phyloP scores from a whole-genome alignment of 2,797 vertebrate species.

The Lutra lutra region DNA sequence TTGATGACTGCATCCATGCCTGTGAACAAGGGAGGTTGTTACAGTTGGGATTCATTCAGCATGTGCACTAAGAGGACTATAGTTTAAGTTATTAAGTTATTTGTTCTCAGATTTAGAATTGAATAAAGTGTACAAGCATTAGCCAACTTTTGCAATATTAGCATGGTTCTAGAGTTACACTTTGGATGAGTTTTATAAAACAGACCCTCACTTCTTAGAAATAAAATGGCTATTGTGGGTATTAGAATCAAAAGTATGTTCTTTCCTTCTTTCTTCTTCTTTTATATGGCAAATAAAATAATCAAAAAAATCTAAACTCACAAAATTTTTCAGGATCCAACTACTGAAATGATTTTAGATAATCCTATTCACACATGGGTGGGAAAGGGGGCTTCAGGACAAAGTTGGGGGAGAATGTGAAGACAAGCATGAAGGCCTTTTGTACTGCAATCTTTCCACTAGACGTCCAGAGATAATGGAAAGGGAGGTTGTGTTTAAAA shows the following conservation, averaged over 20 bases:
- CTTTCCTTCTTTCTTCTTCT: not conserved
- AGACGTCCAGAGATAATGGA: not conserved
- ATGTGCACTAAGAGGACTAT: not conserved
- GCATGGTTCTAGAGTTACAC: not conserved
- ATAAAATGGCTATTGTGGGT: not conserved
- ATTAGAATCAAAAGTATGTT: not conserved
- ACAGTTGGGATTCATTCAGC: not conserved
- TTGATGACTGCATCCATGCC: not conserved
- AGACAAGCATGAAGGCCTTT: constrained; percentile 24
- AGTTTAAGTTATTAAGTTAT: not conserved
- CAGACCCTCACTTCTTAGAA: not conserved
- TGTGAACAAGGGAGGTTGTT: not conserved
- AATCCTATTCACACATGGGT: not conserved
- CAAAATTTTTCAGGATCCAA: not conserved
- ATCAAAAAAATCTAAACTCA: not conserved
- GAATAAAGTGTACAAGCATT: not conserved
- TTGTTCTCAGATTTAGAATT: not conserved
- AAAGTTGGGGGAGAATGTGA: not conserved
- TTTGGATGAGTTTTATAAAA: not conserved
- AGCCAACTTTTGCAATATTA: not conserved
- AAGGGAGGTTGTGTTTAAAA: not conserved
- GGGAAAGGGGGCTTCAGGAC: not conserved
- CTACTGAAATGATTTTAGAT: not conserved
- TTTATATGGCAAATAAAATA: constrained; percentile 1
- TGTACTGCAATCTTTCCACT: not conserved